Base-by-base conservation (phyloP, 2,888 invertebrate genomes). In the Luperina nickerlii region DNA sequence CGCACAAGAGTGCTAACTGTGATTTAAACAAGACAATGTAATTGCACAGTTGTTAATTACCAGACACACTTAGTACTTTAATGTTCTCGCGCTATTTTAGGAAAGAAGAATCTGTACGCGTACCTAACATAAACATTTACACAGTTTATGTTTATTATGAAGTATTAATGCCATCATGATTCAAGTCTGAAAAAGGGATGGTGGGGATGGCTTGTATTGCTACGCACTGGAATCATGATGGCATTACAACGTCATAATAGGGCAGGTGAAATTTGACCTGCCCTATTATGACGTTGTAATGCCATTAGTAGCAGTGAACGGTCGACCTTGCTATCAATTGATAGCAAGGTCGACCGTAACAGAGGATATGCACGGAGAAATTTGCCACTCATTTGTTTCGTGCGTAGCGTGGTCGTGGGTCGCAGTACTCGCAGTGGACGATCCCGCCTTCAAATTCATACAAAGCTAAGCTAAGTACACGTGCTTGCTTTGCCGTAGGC, bases 1-100 rank as follows among this genome's bases (percentile, higher is more conserved):
- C 54, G n/a, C 57, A n/a, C 24, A 24, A 57, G 24, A 57, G 15
- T 38, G 24, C 68, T 81, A 62, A 54, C 42, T 67, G 70, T 45
- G 70, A 71, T 67, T 81, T 71, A 67, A 76, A 48, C 7, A 4
- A 54, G 54, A 38, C 54, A 45, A 54, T 66, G 48, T 82, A 45
- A 65, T 76, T 65, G n/a, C 27, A 70, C 27, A n/a, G 48, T 70
- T 11, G 48, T n/a, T 66, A 76, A 81, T 82, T 69, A 76, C 20
- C 8, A 15, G 15, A 38, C 13, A n/a, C n/a, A 62, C n/a, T 75
- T 48, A 1, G 32, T 66, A 48, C 18, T 63, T 45, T 51, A 68
- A 24, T 62, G 78, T 11, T 38, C 24, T 60, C 32, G n/a, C 32
- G n/a, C n/a, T 62, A 32, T 74, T 73, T 77, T 38, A 54, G 18